Conservation (phyloP, 1,140 invertebrate genomes). For the Brachionus rotundiformis region DNA sequence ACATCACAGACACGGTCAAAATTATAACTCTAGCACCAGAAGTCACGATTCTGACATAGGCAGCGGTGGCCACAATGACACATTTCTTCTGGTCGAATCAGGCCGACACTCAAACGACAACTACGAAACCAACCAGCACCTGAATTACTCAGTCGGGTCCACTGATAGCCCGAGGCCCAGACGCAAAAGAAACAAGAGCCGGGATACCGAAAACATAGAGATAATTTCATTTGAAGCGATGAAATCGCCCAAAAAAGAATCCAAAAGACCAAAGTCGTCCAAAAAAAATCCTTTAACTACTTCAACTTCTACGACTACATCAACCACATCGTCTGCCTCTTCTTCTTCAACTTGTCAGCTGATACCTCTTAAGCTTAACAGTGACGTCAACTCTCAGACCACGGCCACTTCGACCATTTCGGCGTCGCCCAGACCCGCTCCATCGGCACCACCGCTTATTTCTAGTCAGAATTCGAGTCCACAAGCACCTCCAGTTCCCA, state of each 20-base stretch:
- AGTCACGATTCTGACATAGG: not conserved
- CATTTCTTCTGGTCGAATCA: constrained; percentile 33
- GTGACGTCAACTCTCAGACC: constrained; percentile 5
- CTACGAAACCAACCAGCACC: not conserved
- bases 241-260: constrained; percentile 22
- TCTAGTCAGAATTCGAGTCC: not conserved
- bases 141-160: constrained; percentile 12
- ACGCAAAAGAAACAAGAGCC: not conserved
- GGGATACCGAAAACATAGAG: not conserved
- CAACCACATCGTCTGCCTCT: not conserved
- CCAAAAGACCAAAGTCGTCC: not conserved
- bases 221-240: constrained; percentile 25
- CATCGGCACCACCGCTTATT: constrained; percentile 10
- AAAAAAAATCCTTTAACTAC: not conserved
- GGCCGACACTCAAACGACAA: not conserved
- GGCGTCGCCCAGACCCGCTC: not conserved
- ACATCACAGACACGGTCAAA: not conserved
- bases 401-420: not conserved
- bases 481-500: constrained; percentile 39
- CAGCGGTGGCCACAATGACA: constrained; percentile 15
- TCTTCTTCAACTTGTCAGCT: constrained; percentile 25
- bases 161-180: not conserved
- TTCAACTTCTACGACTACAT: constrained; percentile 19
- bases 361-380: constrained; percentile 24
- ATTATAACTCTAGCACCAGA: not conserved